Base-by-base conservation (phyloP, 2,113 vertebrate species). In the Syngnathus typhle region DNA sequence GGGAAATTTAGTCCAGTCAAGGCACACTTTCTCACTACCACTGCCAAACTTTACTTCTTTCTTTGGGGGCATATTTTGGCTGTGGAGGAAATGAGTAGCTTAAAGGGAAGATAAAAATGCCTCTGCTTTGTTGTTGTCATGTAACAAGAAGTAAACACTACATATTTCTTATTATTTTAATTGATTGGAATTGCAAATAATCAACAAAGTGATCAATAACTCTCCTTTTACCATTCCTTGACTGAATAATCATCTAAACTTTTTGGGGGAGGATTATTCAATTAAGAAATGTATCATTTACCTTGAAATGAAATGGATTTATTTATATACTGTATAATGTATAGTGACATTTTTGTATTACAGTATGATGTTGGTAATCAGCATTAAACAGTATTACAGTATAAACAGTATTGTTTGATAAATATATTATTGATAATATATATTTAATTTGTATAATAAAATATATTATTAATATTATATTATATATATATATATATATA, bases 1-100 rank as follows among this genome's bases (percentile, higher is more conserved):
- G 65, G 56, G 62, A 63, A 74, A 73, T 69, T 76, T 63, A 19
- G 79, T 64, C 65, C 44, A 77, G 75, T 72, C 73, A 55, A 72
- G 23, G 68, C 66, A 65, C 75, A 82, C 69, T 74, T 76, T 70
- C 68, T 70, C 66, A 64, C 69, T 13, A 66, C 69, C 16, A 62
- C 74, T 65, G 67, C 77, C 67, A 67, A 71, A 80, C 75, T 73
- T 49, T 2, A 41, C 70, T 71, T 47, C 16, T 65, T 64, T 62
- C 72, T 67, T 68, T 1, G 52, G 72, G 59, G 60, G 36, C 27
- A 19, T 73, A 58, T 70, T 66, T 56, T 61, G 55, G 49, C 37
- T 19, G 1, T 0, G 61, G 65, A 76, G 39, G n/a, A 68, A 47
- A 68, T 39, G 5, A 16, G 59, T 52, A 56, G 54, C 67, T 70